Percentiles rank a stretch among this genome's conserved stretches.
Conservation (phyloP, 2,888 invertebrate species). For the Drosophila anceps region DNA sequence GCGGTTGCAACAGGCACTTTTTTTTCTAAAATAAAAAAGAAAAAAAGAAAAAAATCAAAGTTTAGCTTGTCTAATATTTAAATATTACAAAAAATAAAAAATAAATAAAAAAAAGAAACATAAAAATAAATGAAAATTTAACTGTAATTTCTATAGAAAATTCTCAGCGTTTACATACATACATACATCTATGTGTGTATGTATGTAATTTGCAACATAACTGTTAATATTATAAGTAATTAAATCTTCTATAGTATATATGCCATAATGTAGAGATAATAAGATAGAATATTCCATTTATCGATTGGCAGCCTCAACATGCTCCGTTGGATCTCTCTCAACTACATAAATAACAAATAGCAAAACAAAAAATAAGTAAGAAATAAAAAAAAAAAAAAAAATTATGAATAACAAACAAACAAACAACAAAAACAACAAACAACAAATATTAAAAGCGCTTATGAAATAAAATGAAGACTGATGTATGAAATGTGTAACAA, state of each 20-base stretch:
- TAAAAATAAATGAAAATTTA: background rate
- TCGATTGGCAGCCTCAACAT: constrained; percentile 33
- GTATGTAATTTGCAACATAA: constrained; percentile 10
- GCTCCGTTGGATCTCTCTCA: constrained; percentile 11
- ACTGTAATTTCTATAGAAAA: background rate
- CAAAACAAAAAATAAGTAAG: background rate
- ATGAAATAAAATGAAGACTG: constrained; percentile 12
- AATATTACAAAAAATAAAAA: background rate
- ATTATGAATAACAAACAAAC: constrained; percentile 2
- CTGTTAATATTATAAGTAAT: constrained; percentile 7
- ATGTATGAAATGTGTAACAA: constrained; percentile 31
- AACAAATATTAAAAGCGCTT: constrained; percentile 8
- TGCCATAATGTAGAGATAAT: constrained; percentile 13
- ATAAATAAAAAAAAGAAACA: background rate
- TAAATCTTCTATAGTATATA: background rate
- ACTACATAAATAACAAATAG: constrained; percentile 10
- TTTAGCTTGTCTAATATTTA: background rate
- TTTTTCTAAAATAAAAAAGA: constrained; percentile 3
- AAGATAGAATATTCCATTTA: constrained; percentile 8
- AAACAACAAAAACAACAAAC: constrained; percentile 8
- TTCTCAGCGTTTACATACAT: background rate
- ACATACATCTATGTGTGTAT: background rate
- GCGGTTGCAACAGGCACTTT: constrained; percentile 51
- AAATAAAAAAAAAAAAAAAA: background rate
- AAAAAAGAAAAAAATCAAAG: background rate